These are phyloP conservation scores for Xiphias gladius DNA, from an alignment of 2,113 vertebrate genomes.

Conservation along the genomic window DNA sequence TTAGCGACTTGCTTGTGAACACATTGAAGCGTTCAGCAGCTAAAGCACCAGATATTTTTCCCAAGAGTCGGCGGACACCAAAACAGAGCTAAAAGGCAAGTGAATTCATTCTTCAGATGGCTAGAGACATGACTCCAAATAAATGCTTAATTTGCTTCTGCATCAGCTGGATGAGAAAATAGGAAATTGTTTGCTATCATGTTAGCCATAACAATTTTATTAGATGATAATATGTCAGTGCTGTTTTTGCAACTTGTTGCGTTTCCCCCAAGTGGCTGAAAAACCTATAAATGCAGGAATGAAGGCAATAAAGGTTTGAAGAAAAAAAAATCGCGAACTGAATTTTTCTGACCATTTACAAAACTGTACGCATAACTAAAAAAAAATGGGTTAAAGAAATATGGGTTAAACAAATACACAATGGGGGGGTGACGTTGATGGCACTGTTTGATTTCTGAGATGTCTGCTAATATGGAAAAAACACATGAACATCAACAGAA, in stretches of 20 bases:
- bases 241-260: constrained; percentile 3
- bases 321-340: too few species aligned
- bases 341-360: not conserved
- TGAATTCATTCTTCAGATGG: not conserved
- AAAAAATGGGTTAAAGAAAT: not conserved
- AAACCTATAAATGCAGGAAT: not conserved
- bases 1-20: not conserved
- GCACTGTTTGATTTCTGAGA: not conserved
- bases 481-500: not conserved
- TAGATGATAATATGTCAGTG: constrained; percentile 4
- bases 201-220: not conserved
- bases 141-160: not conserved
- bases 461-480: not conserved
- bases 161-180: not conserved
- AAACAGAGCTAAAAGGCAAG: not conserved
- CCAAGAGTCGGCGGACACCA: too few species aligned
- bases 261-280: not conserved
- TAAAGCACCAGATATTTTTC: too few species aligned
- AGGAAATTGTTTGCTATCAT: not conserved
- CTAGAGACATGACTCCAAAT: too few species aligned
- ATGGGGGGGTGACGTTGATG: not conserved
- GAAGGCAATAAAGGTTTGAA: too few species aligned
- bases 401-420: not conserved
- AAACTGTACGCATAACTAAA: not conserved
- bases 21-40: not conserved